Evolutionary conservation across 2,888 invertebrate species (phyloP), one percentile per base, ranked within the genome.

Genomic region (Harpalus rufipes): DNA sequence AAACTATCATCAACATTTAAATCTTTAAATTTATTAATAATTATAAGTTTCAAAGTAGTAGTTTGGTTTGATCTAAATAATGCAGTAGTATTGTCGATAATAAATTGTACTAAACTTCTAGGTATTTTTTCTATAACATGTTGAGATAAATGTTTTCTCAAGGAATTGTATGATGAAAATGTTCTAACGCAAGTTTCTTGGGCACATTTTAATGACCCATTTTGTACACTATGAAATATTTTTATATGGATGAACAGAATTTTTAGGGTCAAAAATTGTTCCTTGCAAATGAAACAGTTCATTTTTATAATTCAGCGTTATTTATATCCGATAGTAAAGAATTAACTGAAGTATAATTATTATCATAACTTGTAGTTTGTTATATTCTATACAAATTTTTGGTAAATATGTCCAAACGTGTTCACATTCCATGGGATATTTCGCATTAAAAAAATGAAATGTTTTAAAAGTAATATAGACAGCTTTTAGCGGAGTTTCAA

Each of bases 351-450:
- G 10, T 59, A 59, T 5, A 59, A 16, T 59, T 59, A 5, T 59
- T 14, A 8, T 59, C 59, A 59, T 59, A 59, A 2, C 1, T 0
- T 14, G 59, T 59, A 59, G 1, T n/a, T n/a, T n/a, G n/a, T 59
- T 14, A 59, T 14, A 14, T 59, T 59, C 1, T 59, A 16, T 1
- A 16, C 16, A 59, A 14, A 59, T 59, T 59, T 59, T 10, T 59
- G 59, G n/a, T 7, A 59, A 16, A 59, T 2, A 59, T 59, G 32
- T 74, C 72, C 72, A 83, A 14, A 44, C 41, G 41, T 56, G 18
- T 7, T 83, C 83, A 51, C 41, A n/a, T 51, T 83, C 83, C 14
- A 44, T 18, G 0, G 83, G 83, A 10, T 72, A 72, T 51, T 83
- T 68, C 0, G 74, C 83, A 51, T 83, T 44, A 41, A 83, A 72